Conservation (phyloP, 2,113 vertebrate species). For the Tyrannus savana region DNA sequence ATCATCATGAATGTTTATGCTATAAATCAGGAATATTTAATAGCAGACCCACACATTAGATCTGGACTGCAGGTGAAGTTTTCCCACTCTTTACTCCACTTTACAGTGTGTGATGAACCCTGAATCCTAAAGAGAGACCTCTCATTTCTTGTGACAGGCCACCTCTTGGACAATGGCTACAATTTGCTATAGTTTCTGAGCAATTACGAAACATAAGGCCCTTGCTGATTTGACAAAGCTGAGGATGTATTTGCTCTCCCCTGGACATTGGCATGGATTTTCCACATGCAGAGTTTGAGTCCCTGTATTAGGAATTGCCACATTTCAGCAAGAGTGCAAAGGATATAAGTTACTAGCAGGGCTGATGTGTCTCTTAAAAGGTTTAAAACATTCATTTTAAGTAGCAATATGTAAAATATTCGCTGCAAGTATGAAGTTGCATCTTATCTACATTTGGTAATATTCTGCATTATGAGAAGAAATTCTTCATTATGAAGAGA, state of each 20-base stretch:
- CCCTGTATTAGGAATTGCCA: accelerated
- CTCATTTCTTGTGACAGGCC: not conserved
- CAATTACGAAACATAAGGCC: not conserved
- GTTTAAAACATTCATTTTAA: not conserved
- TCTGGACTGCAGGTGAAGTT: not conserved
- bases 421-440: not conserved
- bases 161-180: not conserved
- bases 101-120: not conserved
- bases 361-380: not conserved
- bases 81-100: not conserved
- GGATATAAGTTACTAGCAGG: not conserved
- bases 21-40: not conserved
- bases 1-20: not conserved
- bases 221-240: not conserved
- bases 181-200: not conserved
- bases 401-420: not conserved
- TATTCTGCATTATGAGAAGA: not conserved
- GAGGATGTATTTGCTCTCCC: not conserved
- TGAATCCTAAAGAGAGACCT: not conserved
- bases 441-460: not conserved
- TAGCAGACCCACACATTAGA: not conserved
- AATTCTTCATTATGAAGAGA: not conserved
- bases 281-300: accelerated
- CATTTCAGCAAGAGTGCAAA: not conserved
- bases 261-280: not conserved